phyloP scores from a whole-genome alignment of 2,888 invertebrate species.

The Gari tellinella region DNA sequence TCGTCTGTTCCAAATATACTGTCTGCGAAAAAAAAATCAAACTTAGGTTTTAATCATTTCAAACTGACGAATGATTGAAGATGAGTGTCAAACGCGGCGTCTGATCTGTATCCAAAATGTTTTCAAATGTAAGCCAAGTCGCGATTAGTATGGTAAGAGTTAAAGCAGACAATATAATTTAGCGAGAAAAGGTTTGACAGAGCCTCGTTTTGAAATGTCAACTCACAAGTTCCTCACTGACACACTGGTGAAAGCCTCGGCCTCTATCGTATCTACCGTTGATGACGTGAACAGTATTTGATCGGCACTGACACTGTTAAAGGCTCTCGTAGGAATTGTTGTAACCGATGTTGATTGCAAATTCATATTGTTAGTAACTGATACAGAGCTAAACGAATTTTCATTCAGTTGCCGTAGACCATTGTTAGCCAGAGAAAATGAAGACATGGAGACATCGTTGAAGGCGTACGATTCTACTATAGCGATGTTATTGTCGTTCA shows the following conservation, averaged over 20 bases:
- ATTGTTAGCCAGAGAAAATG: constrained; percentile 48
- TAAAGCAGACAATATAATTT: no score
- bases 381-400: constrained; percentile 48
- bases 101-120: no score
- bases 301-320: constrained; percentile 56
- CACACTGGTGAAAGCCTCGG: constrained; percentile 63
- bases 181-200: no score
- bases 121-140: no score
- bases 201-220: no score
- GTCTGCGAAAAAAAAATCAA: no score
- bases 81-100: no score
- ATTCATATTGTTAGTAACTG: constrained; percentile 2
- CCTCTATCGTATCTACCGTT: constrained; percentile 58
- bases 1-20: no score
- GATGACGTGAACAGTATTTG: neutral
- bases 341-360: constrained; percentile 51
- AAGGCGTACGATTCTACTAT: constrained; percentile 61
- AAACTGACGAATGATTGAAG: no score
- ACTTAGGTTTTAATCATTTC: no score
- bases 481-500: constrained; percentile 63
- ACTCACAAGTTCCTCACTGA: constrained; percentile 54
- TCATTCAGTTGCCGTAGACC: constrained; percentile 46
- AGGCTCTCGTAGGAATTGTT: constrained; percentile 59
- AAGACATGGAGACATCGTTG: constrained; percentile 25
- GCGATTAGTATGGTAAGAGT: no score